phyloP scores from a whole-genome alignment of 1,140 invertebrate species.

The Drosophila trapezifrons region DNA sequence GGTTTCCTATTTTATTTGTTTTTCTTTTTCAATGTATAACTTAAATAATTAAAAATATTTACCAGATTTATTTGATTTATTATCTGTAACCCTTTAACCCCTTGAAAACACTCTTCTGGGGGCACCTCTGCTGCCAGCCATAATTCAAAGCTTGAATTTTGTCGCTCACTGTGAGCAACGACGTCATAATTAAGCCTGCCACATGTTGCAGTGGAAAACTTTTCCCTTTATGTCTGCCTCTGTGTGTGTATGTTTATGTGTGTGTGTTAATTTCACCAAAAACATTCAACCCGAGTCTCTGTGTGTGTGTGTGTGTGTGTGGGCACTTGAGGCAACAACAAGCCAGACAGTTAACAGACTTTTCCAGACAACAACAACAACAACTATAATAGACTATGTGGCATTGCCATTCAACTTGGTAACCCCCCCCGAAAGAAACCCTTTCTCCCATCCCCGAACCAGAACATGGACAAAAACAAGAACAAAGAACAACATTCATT shows the following conservation, averaged over 20 bases:
- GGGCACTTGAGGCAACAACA: conserved; percentile 66
- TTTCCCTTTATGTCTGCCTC: conserved; percentile 29
- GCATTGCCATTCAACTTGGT: conserved; percentile 49
- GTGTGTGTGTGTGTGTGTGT: conserved; percentile 18
- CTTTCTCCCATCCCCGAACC: not conserved
- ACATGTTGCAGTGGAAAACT: conserved; percentile 75
- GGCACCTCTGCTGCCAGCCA: conserved; percentile 10
- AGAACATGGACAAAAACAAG: not conserved
- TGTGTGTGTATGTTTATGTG: conserved; percentile 11
- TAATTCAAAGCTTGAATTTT: conserved; percentile 67
- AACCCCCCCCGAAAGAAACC: not conserved
- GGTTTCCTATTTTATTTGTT: no score
- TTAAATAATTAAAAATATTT: no score
- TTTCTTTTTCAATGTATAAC: no score
- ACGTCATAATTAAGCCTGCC: conserved; percentile 77
- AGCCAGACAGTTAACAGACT: conserved; percentile 77
- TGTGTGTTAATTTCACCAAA: conserved; percentile 44
- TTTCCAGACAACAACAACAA: conserved; percentile 55
- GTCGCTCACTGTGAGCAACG: conserved; percentile 58
- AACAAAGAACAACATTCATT: conserved; percentile 54
- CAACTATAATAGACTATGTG: conserved; percentile 41
- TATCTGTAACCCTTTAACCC: not conserved
- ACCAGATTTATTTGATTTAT: not conserved
- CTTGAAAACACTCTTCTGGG: not conserved
- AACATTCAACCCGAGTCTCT: conserved; percentile 7